Conservation (phyloP, 2,113 vertebrate species). For the Microtus ochrogaster region DNA sequence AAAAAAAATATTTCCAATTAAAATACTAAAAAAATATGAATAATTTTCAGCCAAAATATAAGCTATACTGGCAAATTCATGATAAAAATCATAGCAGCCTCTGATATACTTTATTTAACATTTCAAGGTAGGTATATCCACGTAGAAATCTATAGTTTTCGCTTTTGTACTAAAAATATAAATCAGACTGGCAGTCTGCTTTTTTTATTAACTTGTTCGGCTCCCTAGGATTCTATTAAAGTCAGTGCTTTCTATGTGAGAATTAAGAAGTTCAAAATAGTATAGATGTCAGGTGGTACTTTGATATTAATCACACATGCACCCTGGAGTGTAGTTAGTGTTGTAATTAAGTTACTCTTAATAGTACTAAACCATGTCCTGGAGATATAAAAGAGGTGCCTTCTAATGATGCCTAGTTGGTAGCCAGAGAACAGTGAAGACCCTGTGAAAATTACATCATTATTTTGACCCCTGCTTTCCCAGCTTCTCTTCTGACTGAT, state of each 20-base stretch:
- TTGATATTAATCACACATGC: constrained; percentile 14
- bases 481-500: background rate
- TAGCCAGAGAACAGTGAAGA: constrained; percentile 24
- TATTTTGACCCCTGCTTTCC: constrained; percentile 4
- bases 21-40: background rate
- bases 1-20: background rate
- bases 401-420: constrained; percentile 32
- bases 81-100: background rate
- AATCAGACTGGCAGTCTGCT: background rate
- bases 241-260: background rate
- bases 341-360: constrained; percentile 47
- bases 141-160: background rate
- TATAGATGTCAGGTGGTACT: background rate
- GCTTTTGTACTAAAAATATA: background rate
- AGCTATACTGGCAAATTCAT: background rate
- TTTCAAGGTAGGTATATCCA: background rate
- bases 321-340: background rate
- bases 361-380: background rate
- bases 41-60: background rate
- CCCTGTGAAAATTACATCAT: constrained; percentile 18
- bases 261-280: background rate
- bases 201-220: constrained; percentile 48
- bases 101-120: background rate
- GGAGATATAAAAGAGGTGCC: background rate
- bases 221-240: background rate